Conservation (phyloP, 1,140 invertebrate genomes). For the Lanistes nyassanus region DNA sequence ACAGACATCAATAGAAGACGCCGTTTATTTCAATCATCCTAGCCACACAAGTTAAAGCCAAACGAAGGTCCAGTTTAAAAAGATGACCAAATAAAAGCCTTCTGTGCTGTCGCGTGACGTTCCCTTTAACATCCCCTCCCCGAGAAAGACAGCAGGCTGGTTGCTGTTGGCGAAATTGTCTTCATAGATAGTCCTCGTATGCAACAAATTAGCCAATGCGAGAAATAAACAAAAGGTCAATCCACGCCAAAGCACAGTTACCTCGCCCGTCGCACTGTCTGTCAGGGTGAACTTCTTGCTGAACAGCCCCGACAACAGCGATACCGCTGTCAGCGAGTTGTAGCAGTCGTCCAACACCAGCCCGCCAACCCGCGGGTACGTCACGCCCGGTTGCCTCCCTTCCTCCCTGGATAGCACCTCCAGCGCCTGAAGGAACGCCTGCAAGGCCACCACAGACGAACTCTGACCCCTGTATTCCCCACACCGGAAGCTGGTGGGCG, state of each 20-base stretch:
- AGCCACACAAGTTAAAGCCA: too few species aligned
- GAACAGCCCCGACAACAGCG: slow-evolving; percentile 39
- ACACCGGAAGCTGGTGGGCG: slow-evolving; percentile 32
- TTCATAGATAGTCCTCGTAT: too few species aligned
- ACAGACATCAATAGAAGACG: too few species aligned
- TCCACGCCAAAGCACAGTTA: not conserved
- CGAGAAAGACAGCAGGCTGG: too few species aligned
- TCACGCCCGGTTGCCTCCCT: not conserved
- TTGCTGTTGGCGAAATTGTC: too few species aligned
- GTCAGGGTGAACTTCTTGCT: slow-evolving; percentile 29
- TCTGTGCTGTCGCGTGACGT: too few species aligned
- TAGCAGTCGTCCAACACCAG: slow-evolving; percentile 55
- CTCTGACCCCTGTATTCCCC: slow-evolving; percentile 32
- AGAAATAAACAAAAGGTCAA: too few species aligned
- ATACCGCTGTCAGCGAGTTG: slow-evolving; percentile 39
- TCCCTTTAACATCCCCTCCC: too few species aligned
- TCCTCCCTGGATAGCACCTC: slow-evolving; percentile 14
- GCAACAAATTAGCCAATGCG: too few species aligned
- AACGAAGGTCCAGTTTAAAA: too few species aligned
- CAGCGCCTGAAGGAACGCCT: slow-evolving; percentile 39
- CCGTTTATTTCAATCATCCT: too few species aligned
- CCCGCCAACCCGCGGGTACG: slow-evolving; percentile 37
- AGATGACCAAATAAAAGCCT: too few species aligned
- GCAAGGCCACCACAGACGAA: slow-evolving; percentile 36
- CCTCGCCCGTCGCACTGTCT: slow-evolving; percentile 27